Evolutionary conservation across 2,888 invertebrate genomes (phyloP), one percentile per base, ranked within the genome.

Genomic region (Piscicola geometra): DNA sequence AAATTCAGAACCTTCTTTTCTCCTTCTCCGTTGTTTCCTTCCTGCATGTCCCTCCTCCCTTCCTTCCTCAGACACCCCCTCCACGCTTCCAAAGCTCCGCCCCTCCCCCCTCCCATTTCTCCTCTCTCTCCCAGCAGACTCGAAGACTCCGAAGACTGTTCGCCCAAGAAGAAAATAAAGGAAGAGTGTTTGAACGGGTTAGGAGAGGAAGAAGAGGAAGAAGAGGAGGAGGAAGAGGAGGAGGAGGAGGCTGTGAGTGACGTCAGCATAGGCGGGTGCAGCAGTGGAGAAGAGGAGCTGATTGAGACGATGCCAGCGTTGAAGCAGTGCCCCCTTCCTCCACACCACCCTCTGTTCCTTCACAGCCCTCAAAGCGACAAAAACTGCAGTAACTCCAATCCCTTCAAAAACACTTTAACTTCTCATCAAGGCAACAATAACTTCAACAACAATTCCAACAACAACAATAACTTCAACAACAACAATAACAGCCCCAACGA

Each of bases 191-290:
- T 18, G 21, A n/a, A 56, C 3, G 60, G n/a, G 21, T 9, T 18
- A 21, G 60, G n/a, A 9, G 60, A 56, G 15, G 60, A 56, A 3
- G 60, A 56, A 18, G 60, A 56, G 25, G 60, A n/a, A n/a, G n/a
- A n/a, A n/a, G 41, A 56, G 21, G 60, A 56, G 25, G 60, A 56
- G 21, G 60, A 56, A 21, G 60, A 56, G 15, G 60, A 56, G 15
- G 60, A 56, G 3, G 60, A 56, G 9, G 60, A 56, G 25, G 60
- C n/a, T 3, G 60, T 25, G 25, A 56, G 60, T n/a, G n/a, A 56
- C 60, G 60, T 56, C 15, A 56, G 60, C 60, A 56, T 56, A 18
- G 60, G 60, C 9, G 60, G 60, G 60, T 56, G 60, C n/a, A 56
- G 60, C 25, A 56, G 60, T 56, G 60, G 21, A 25, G 60, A 25